phyloP scores from a whole-genome alignment of 2,113 vertebrate species.

The Eublepharis macularius region DNA sequence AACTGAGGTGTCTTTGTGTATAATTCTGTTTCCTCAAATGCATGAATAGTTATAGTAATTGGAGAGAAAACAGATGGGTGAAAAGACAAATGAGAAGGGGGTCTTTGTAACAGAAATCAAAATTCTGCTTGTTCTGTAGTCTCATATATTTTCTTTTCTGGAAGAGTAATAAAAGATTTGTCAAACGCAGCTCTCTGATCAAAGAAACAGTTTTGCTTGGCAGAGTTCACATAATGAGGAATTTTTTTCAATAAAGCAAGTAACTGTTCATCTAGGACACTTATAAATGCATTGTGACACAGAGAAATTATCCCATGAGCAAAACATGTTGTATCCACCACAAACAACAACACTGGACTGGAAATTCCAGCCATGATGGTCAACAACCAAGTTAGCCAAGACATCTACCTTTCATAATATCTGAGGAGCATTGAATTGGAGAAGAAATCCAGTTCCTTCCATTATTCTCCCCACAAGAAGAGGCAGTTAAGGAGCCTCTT shows the following conservation, averaged over 20 bases:
- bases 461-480: too few relatives aligned
- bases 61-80: constrained; percentile 48
- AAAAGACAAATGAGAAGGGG: constrained; percentile 30
- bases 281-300: constrained; percentile 21
- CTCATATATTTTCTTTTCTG: background rate
- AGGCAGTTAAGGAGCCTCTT: too few relatives aligned
- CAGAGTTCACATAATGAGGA: background rate
- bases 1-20: constrained; percentile 51
- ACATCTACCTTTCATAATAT: too few relatives aligned
- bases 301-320: background rate
- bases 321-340: background rate
- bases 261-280: background rate
- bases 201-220: constrained; percentile 1
- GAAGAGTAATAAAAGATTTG: background rate
- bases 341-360: too few relatives aligned
- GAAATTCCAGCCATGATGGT: too few relatives aligned
- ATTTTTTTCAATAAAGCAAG: constrained; percentile 6
- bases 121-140: background rate
- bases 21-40: constrained; percentile 47
- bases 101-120: constrained; percentile 21
- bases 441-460: too few relatives aligned
- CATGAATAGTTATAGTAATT: constrained; percentile 48
- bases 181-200: constrained; percentile 17
- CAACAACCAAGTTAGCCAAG: too few relatives aligned
- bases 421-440: too few relatives aligned